A percentile compares a stretch with the other conserved stretches of the same genome.
Conservation (phyloP, 2,888 invertebrate species). For the Lysandra bellargus region DNA sequence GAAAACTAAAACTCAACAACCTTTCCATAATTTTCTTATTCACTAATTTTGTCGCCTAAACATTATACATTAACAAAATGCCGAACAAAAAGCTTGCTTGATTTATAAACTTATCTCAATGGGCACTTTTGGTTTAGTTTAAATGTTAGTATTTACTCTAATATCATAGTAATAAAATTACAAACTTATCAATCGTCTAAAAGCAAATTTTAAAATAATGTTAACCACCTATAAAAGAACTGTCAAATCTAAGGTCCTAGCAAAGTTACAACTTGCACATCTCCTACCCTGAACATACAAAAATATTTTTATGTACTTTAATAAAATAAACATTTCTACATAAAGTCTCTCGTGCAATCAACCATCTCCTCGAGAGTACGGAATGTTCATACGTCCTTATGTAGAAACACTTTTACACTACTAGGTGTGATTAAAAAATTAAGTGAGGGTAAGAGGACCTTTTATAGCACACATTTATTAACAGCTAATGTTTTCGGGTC, state of each 20-base stretch:
- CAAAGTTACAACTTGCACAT: constrained; percentile 67
- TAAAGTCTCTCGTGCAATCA: constrained; percentile 47
- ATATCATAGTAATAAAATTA: constrained; percentile 76
- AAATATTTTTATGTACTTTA: constrained; percentile 78
- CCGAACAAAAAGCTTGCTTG: constrained; percentile 73
- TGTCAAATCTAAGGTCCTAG: constrained; percentile 77
- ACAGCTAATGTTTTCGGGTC: constrained; percentile 66
- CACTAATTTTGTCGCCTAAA: constrained; percentile 78
- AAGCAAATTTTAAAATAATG: constrained; percentile 76
- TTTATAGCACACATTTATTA: constrained; percentile 73
- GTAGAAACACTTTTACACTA: constrained; percentile 52
- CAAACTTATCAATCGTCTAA: constrained; percentile 75
- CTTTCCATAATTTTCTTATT: constrained; percentile 73
- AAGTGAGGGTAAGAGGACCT: constrained; percentile 55
- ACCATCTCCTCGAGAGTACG: constrained; percentile 18
- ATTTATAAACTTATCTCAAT: constrained; percentile 79
- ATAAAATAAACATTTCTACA: constrained; percentile 58
- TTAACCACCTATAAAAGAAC: constrained; percentile 76
- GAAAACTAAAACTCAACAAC: constrained; percentile 78
- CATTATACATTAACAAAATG: constrained; percentile 73
- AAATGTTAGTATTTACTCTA: constrained; percentile 78
- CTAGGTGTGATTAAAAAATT: constrained; percentile 58
- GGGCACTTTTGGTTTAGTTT: constrained; percentile 82
- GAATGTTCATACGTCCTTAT: constrained; percentile 53
- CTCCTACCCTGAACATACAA: constrained; percentile 76